Evolutionary conservation across 2,888 invertebrate species (phyloP).

Genomic region (Pheosia gnoma): DNA sequence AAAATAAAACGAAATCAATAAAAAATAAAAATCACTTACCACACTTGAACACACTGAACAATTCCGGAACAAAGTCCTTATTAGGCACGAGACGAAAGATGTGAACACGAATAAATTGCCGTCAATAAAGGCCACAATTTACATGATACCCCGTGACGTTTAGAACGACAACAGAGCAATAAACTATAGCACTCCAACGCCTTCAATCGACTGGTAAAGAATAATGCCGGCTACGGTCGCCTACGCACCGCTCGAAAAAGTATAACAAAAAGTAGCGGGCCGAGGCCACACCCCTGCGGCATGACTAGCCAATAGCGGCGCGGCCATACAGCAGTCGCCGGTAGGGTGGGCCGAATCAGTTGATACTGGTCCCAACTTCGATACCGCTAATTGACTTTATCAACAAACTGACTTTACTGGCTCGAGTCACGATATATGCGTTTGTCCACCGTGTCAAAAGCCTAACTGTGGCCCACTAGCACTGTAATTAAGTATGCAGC

Average conservation of each 20-base stretch:
- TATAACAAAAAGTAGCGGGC: slow-evolving; percentile 73
- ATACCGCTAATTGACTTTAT: slow-evolving; percentile 84
- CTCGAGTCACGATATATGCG: slow-evolving; percentile 82
- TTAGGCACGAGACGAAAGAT: slow-evolving; percentile 61
- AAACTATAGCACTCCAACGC: slow-evolving; percentile 82
- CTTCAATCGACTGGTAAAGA: slow-evolving; percentile 80
- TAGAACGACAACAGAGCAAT: slow-evolving; percentile 69
- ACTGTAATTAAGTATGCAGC: slow-evolving; percentile 75
- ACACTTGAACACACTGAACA: slow-evolving; percentile 49
- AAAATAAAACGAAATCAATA: slow-evolving; percentile 15
- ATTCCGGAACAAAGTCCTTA: slow-evolving; percentile 68
- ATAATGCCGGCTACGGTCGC: slow-evolving; percentile 74
- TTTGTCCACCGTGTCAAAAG: slow-evolving; percentile 81
- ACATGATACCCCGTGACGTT: slow-evolving; percentile 69
- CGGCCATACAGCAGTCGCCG: slow-evolving; percentile 59
- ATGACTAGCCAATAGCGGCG: slow-evolving; percentile 70
- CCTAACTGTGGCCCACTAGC: slow-evolving; percentile 77
- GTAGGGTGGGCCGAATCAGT: slow-evolving; percentile 78
- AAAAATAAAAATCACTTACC: slow-evolving; percentile 52
- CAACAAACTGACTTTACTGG: slow-evolving; percentile 84
- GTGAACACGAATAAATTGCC: slow-evolving; percentile 55
- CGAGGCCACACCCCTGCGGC: slow-evolving; percentile 73
- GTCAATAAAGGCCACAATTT: slow-evolving; percentile 72
- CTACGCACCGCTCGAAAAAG: slow-evolving; percentile 73
- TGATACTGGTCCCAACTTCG: slow-evolving; percentile 81